These are phyloP conservation scores for Augiades crinisus DNA, from an alignment of 2,888 invertebrate genomes.

Conservation along the genomic window DNA sequence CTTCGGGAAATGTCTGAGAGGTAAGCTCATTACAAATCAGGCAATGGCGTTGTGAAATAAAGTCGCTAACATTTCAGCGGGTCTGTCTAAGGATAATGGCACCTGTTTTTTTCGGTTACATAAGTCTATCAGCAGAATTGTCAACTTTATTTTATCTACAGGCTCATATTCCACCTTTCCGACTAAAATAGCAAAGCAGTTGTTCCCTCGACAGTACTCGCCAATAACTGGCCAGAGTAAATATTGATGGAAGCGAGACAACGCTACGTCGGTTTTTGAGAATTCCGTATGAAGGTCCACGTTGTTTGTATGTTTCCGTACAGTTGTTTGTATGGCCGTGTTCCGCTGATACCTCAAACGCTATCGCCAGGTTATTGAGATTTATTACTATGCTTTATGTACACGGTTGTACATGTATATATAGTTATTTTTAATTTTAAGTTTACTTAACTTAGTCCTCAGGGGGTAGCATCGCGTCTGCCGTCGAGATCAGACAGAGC, in stretches of 20 bases:
- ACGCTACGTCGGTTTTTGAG: slow-evolving; percentile 71
- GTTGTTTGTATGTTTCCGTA: slow-evolving; percentile 48
- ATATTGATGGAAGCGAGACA: slow-evolving; percentile 73
- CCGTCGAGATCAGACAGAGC: too few relatives aligned
- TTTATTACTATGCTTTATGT: slow-evolving; percentile 14
- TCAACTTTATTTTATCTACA: too few relatives aligned
- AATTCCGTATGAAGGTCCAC: slow-evolving; percentile 70
- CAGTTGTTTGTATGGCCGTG: slow-evolving; percentile 49
- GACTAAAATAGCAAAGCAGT: slow-evolving; percentile 26
- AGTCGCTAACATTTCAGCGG: too few relatives aligned
- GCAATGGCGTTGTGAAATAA: too few relatives aligned
- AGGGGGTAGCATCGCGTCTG: too few relatives aligned
- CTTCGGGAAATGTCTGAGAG: too few relatives aligned
- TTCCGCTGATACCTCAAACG: slow-evolving; percentile 37
- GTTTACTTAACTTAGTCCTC: too few relatives aligned
- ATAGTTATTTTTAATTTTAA: neutral
- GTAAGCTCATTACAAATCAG: too few relatives aligned
- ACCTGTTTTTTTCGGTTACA: too few relatives aligned
- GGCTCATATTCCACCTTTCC: too few relatives aligned
- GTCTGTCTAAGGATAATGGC: too few relatives aligned
- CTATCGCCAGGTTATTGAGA: slow-evolving; percentile 34
- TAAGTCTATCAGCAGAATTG: too few relatives aligned
- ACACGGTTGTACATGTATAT: slow-evolving; percentile 1
- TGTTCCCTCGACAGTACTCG: slow-evolving; percentile 47
- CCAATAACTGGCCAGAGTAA: slow-evolving; percentile 73